phyloP scores from a whole-genome alignment of 2,888 invertebrate species.

The Rapana venosa region DNA sequence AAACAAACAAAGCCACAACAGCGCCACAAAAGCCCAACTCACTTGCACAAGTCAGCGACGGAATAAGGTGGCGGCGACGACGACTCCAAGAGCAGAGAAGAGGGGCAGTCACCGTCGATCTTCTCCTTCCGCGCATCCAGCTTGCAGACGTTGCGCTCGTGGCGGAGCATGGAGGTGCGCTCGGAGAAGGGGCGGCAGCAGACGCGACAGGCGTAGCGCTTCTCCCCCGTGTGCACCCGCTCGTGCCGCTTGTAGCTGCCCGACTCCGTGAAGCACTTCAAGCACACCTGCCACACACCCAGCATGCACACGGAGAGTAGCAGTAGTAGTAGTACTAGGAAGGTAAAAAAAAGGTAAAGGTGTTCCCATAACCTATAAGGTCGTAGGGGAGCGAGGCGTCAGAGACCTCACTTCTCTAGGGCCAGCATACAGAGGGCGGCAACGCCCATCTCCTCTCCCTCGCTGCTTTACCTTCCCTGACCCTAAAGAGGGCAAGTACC shows the following conservation, averaged over 20 bases:
- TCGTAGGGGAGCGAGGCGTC: no score
- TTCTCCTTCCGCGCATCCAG: neutral
- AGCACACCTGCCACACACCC: conserved; percentile 5
- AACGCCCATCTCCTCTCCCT: no score
- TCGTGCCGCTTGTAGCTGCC: conserved; percentile 41
- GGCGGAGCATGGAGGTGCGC: conserved; percentile 37
- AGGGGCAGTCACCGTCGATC: neutral
- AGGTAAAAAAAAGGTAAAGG: no score
- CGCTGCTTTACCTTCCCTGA: no score
- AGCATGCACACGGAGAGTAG: neutral
- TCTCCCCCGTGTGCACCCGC: conserved; percentile 41
- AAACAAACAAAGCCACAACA: no score
- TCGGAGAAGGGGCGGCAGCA: conserved; percentile 38
- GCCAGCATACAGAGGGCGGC: no score
- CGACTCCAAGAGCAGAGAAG: neutral
- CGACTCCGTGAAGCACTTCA: conserved; percentile 37
- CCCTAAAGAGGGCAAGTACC: no score
- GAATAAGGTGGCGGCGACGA: neutral
- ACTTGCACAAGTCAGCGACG: neutral
- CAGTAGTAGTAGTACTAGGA: no score
- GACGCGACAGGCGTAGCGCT: conserved; percentile 24
- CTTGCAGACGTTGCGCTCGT: conserved; percentile 36
- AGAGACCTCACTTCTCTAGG: no score
- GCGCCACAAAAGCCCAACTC: no score
- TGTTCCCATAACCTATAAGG: no score